phyloP scores from a whole-genome alignment of 2,113 vertebrate genomes.

The Caloenas nicobarica region DNA sequence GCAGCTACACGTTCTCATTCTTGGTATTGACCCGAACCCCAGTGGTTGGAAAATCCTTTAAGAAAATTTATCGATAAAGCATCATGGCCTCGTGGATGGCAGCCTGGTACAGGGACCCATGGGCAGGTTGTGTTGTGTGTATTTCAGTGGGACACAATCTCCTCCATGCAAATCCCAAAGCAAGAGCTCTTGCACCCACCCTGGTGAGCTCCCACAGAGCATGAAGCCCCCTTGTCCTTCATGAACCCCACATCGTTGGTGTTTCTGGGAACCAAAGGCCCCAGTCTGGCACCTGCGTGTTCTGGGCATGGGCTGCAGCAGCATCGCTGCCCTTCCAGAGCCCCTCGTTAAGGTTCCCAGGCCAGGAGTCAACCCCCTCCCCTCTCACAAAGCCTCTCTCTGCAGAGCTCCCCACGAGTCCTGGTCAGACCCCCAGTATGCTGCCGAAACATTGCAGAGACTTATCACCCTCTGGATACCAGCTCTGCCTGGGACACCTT shows the following conservation, averaged over 20 bases:
- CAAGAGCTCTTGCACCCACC: not conserved
- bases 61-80: not conserved
- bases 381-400: too few relatives aligned
- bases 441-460: not conserved
- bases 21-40: not conserved
- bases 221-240: not conserved
- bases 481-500: not conserved
- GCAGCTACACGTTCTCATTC: not conserved
- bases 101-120: accelerated
- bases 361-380: not conserved
- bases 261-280: not conserved
- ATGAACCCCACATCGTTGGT: not conserved
- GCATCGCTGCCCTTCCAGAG: not conserved
- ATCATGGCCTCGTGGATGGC: accelerated
- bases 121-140: not conserved
- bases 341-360: not conserved
- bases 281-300: not conserved
- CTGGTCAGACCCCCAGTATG: not conserved
- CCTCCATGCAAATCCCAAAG: not conserved
- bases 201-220: not conserved
- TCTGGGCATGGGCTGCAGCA: not conserved
- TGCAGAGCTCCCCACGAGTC: not conserved
- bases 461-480: too few relatives aligned
- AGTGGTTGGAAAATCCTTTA: not conserved
- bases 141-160: not conserved